Evolutionary conservation across 1,140 invertebrate species (phyloP).

Genomic region (Solenopsis fugax): DNA sequence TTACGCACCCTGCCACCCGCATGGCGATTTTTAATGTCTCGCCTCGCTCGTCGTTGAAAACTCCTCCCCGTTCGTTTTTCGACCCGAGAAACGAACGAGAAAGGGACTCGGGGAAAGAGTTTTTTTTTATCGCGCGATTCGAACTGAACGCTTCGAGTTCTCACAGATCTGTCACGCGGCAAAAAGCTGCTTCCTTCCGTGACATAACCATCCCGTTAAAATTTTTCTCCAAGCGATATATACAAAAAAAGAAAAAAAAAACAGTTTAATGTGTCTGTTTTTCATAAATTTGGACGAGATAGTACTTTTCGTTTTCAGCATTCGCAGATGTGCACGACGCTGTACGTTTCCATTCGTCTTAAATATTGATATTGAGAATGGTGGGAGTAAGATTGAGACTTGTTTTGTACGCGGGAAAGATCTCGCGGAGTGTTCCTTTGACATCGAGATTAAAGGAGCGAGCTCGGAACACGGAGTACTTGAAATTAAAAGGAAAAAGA

Average conservation of each 20-base stretch:
- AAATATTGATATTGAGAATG: background rate
- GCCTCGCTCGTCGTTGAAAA: conserved; percentile 32
- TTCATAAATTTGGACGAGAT: background rate
- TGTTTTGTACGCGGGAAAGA: background rate
- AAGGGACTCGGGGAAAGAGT: too few relatives aligned
- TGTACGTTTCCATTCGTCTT: background rate
- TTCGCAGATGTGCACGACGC: background rate
- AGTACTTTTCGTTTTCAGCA: background rate
- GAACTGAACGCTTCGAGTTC: conserved; percentile 35
- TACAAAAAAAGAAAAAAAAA: too few relatives aligned
- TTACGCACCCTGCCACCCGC: conserved; percentile 35
- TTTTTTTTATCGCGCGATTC: conserved; percentile 56
- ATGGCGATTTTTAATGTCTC: conserved; percentile 59
- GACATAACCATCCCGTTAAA: background rate
- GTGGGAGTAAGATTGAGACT: background rate
- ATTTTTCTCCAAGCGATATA: background rate
- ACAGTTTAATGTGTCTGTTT: background rate
- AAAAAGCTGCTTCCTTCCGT: conserved; percentile 31
- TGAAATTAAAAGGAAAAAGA: background rate
- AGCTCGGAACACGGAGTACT: background rate
- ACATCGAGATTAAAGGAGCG: background rate
- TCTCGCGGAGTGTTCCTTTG: background rate
- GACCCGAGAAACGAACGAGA: too few relatives aligned
- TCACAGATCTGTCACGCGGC: conserved; percentile 3
- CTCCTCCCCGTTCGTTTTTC: background rate